Base-by-base conservation (phyloP, 2,797 vertebrate genomes). In the Lutjanus campechanus region DNA sequence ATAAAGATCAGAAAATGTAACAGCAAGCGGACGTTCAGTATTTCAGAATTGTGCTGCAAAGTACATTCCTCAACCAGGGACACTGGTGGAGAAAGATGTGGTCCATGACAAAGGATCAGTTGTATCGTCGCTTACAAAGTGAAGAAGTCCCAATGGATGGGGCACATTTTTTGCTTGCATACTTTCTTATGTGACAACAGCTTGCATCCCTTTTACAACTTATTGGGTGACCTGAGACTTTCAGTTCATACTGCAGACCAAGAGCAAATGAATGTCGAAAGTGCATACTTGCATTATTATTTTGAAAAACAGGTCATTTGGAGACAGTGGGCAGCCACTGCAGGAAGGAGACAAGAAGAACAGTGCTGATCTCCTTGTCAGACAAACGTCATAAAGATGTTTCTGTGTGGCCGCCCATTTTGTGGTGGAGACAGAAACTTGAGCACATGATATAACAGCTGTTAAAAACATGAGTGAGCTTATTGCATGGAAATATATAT, bases 1-100 rank as follows among this genome's bases (percentile, higher is more conserved):
- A 84, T 86, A 74, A 82, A 84, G 67, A 82, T 82, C 54, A 77
- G 64, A 64, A 75, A 67, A 73, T 62, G 43, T 71, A 82, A 75
- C 49, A 76, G 62, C 69, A 65, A 70, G 51, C 62, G 20, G 44
- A 79, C 44, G 56, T 60, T 79, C 43, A 55, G 55, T 62, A 46
- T 76, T 70, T 74, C 44, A 71, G 59, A 86, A 81, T 22, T 58
- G 60, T 63, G 67, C 36, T 44, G 53, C 58, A 86, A 55, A 69
- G 55, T 59, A 60, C 49, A 76, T 67, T 67, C 19, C 12, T 79
- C 44, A 61, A 66, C 41, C 19, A 41, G 62, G 53, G 77, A 76
- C 19, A 46, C 7, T 62, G 62, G n/a, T n/a, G 15, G 49, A 25
- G 51, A n/a, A 68, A 69, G 59, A 47, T 62, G 20, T 65, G 76